Base-by-base conservation (phyloP, 2,113 vertebrate species). In the Neopipo cinnamomea region DNA sequence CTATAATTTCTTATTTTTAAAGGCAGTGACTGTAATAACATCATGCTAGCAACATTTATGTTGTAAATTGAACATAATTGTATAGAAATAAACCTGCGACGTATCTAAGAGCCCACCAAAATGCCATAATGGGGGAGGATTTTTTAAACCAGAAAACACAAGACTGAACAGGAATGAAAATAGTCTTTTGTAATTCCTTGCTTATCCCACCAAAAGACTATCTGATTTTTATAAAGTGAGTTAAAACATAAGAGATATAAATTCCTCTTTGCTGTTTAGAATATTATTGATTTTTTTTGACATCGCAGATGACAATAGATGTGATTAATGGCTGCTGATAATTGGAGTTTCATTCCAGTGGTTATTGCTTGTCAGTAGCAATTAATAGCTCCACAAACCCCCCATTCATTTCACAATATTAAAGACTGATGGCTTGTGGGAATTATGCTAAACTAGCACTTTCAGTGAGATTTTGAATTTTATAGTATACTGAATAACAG, bases 291-390 rank as follows among this genome's bases (percentile, higher is more conserved):
- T 94, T 96, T 96, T 97, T 97, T 98, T 97, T 98, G 93, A 97
- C 97, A 97, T 97, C 90, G 95, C 96, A 95, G 94, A 91, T 98
- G 97, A 98, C 98, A 98, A 97, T 98, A 98, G 98, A 98, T 98
- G 95, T 98, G 98, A 98, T 98, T 98, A 98, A 99, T 98, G 97
- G 96, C 95, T 89, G 87, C 95, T 97, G 97, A 97, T 98, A 98
- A 98, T 98, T 98, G 93, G 96, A 97, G 98, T 97, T 98, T 97
- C 97, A 97, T 98, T 98, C 97, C 97, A 98, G 95, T 97, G 97
- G 96, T 98, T 98, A 98, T 97, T 98, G 97, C 98, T 98, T 98
- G 98, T 98, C 98, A 98, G 96, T 95, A 97, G 97, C 98, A 98
- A 98, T 98, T 98, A 98, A 98, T 98, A 98, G 98, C 95, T 97